Evolutionary conservation across 1,140 invertebrate species (phyloP), one percentile per base, ranked within the genome.

Genomic region (Rhyacophila brunnea): DNA sequence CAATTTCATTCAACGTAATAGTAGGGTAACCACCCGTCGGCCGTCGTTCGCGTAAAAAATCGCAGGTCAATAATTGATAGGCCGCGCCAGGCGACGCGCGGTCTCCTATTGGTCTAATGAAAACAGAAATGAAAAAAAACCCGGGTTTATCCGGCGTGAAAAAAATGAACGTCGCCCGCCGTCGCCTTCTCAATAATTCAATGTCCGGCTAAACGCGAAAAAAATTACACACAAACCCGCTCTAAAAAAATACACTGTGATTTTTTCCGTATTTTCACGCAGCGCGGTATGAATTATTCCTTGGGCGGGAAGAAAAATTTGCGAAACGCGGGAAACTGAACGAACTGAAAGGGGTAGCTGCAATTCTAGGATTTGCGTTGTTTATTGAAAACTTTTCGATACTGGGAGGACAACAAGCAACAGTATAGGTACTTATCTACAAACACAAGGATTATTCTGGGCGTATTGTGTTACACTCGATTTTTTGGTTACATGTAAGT

Each of bases 111-210:
- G 23, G 23, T 28, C 23, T 28, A 28, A 28, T 28, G 9, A 28
- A 28, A 28, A n/a, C 4, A 5, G 23, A 28, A 28, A 28, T 28
- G 9, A 28, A 28, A 28, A 28, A 28, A 28, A 28, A 28, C 3
- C 23, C 9, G 9, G 23, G 23, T 28, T 28, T 28, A 10, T 45
- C 18, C 18, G 15, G 43, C 43, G 43, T 15, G 5, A 15, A 32
- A 15, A 32, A 32, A 48, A 48, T n/a, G 6, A 48, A 17, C 38
- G 17, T 15, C 14, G 44, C 34, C 45, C 46, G 45, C 46, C 54
- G 54, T 48, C 45, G 45, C 18, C 54, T 57, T 35, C 35, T 57
- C 46, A 57, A 57, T 57, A 42, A 57, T 57, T 57, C 54, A 57
- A 48, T 47, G 53, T 40, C 54, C 46, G 42, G 46, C 45, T 57